A percentile compares a stretch with the other conserved stretches of the same genome.
phyloP scores from a whole-genome alignment of 2,797 vertebrate genomes.

The Amblyopsis hoosieri region DNA sequence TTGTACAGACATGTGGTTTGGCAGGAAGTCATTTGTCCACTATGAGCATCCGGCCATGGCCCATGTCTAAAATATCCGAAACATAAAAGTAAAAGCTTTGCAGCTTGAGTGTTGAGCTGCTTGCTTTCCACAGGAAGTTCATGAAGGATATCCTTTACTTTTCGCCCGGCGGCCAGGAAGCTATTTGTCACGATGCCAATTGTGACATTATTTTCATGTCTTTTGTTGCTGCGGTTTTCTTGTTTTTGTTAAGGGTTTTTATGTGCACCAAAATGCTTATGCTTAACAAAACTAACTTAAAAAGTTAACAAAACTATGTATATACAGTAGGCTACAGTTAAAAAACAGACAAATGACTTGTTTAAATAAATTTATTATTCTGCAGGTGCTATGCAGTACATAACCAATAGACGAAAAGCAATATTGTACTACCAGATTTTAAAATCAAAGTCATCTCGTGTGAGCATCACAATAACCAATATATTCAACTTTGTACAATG shows the following conservation, averaged over 20 bases:
- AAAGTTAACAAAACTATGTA: neutral
- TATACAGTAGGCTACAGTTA: neutral
- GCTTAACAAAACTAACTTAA: too few relatives aligned
- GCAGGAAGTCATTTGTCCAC: conserved; percentile 59
- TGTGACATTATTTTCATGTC: neutral
- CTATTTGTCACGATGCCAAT: conserved; percentile 37
- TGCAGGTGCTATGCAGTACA: conserved; percentile 65
- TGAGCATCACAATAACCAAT: conserved; percentile 73
- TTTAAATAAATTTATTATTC: conserved; percentile 80
- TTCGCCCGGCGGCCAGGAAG: conserved; percentile 23
- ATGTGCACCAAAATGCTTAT: too few relatives aligned
- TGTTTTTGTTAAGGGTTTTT: too few relatives aligned
- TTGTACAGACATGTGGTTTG: conserved; percentile 36
- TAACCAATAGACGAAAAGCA: conserved; percentile 77
- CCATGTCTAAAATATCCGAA: conserved; percentile 24
- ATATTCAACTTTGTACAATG: conserved; percentile 76
- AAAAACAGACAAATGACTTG: conserved; percentile 10
- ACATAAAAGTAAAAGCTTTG: conserved; percentile 27
- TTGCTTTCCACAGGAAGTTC: conserved; percentile 19
- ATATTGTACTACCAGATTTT: conserved; percentile 68
- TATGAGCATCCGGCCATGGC: conserved; percentile 54
- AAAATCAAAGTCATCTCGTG: conserved; percentile 64
- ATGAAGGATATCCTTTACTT: conserved; percentile 41
- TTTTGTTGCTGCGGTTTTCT: too few relatives aligned
- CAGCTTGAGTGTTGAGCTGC: conserved; percentile 22